Evolutionary conservation across 2,113 vertebrate genomes (phyloP).

Genomic region (Cnemophilus loriae): DNA sequence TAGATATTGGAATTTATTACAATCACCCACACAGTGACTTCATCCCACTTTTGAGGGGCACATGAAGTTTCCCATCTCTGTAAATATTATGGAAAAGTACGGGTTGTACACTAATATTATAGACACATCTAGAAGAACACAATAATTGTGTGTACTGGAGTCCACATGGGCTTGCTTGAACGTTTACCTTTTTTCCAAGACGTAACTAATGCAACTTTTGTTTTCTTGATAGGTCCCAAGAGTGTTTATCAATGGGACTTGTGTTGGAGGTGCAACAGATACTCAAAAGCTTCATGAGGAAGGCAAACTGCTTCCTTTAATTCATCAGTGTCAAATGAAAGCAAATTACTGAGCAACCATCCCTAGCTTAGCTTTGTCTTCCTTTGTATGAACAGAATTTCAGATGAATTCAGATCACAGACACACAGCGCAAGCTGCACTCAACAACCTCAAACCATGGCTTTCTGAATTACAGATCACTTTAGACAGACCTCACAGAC

Average conservation of each 20-base stretch:
- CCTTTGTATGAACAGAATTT: not conserved
- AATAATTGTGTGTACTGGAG: not conserved
- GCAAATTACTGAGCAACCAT: not conserved
- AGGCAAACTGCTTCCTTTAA: conserved; percentile 84
- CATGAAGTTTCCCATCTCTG: not conserved
- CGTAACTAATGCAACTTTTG: not conserved
- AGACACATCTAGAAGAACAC: not conserved
- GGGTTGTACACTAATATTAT: not conserved
- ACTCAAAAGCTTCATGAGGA: conserved; percentile 85
- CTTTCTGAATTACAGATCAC: not conserved
- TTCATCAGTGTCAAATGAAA: conserved; percentile 78
- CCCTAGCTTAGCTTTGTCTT: not conserved
- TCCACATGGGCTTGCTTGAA: not conserved
- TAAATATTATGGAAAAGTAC: not conserved
- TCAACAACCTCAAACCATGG: not conserved
- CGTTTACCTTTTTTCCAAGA: not conserved
- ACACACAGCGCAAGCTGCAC: not conserved
- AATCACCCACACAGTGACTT: not conserved
- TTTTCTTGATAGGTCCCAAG: conserved; percentile 83
- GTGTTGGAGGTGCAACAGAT: conserved; percentile 89
- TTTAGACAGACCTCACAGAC: not conserved
- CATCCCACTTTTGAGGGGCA: not conserved
- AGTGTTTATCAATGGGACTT: conserved; percentile 92
- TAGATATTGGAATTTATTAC: not conserved
- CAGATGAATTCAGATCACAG: not conserved